These are phyloP conservation scores for Oxystoma pomonae DNA, from an alignment of 2,888 invertebrate species.

Conservation along the genomic window DNA sequence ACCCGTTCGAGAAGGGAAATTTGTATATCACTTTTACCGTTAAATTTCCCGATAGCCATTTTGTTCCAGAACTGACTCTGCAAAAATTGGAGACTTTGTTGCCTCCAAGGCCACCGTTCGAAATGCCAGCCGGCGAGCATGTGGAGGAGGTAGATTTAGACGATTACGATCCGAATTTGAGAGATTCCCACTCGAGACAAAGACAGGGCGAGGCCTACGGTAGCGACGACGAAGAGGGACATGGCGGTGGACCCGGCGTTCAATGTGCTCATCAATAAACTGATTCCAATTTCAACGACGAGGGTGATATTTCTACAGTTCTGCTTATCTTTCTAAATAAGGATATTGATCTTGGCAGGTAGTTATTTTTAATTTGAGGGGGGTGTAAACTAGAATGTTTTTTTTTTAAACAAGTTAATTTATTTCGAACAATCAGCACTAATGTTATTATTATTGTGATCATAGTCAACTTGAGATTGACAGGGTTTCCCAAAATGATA, in stretches of 20 bases:
- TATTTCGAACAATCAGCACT: too few species aligned
- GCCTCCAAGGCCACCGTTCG: constrained; percentile 66
- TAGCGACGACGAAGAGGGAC: constrained; percentile 62
- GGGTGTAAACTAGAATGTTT: neutral
- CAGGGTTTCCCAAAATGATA: too few species aligned
- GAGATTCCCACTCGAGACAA: constrained; percentile 45
- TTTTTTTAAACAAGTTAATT: too few species aligned
- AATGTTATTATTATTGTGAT: too few species aligned
- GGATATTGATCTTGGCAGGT: neutral
- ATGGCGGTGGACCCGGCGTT: constrained; percentile 54
- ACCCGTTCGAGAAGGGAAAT: constrained; percentile 83
- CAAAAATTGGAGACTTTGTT: constrained; percentile 69
- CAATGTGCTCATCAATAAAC: constrained; percentile 80
- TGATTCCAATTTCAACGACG: neutral
- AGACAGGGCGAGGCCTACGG: constrained; percentile 66
- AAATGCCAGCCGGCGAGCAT: constrained; percentile 72
- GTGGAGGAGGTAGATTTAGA: constrained; percentile 83
- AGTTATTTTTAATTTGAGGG: neutral
- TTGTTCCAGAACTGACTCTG: constrained; percentile 63
- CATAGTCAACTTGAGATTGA: too few species aligned
- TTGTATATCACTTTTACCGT: constrained; percentile 84
- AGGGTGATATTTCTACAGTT: neutral
- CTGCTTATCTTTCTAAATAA: constrained; percentile 1
- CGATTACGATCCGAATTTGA: constrained; percentile 65
- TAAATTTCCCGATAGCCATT: constrained; percentile 78